Conservation (phyloP, 2,113 vertebrate species). For the Oceanodroma tethys region DNA sequence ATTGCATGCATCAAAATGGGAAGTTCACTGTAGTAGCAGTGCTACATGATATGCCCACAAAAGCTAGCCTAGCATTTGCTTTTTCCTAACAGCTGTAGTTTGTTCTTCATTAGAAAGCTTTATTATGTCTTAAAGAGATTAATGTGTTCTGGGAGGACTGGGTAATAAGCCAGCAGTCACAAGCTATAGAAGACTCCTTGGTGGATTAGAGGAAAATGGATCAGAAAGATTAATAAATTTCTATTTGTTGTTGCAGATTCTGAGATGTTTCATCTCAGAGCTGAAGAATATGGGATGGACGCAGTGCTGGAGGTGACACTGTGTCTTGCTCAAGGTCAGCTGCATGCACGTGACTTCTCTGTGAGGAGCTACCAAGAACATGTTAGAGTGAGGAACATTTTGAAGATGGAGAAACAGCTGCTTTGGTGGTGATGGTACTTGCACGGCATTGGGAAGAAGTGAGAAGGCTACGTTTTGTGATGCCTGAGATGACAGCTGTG, state of each 20-base stretch:
- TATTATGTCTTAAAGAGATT: neutral
- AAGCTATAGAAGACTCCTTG: neutral
- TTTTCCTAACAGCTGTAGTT: slow-evolving; percentile 5
- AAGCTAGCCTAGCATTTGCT: neutral
- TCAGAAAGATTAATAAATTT: neutral
- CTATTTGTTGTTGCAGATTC: neutral
- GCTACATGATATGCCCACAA: neutral
- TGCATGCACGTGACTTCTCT: neutral
- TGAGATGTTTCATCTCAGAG: neutral
- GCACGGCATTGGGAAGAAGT: neutral
- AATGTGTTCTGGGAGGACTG: neutral
- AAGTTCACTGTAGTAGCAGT: neutral
- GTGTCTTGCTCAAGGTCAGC: neutral
- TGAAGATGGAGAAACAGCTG: neutral
- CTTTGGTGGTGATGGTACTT: neutral
- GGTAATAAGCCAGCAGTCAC: neutral
- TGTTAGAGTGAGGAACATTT: neutral
- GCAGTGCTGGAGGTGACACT: neutral
- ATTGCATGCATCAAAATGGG: neutral
- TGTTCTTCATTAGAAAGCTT: slow-evolving; percentile 12
- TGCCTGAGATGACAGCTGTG: neutral
- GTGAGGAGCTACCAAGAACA: neutral
- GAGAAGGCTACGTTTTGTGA: neutral
- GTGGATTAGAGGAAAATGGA: neutral
- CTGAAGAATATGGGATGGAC: neutral